phyloP scores from a whole-genome alignment of 2,888 invertebrate genomes.

The Volucella inflata region DNA sequence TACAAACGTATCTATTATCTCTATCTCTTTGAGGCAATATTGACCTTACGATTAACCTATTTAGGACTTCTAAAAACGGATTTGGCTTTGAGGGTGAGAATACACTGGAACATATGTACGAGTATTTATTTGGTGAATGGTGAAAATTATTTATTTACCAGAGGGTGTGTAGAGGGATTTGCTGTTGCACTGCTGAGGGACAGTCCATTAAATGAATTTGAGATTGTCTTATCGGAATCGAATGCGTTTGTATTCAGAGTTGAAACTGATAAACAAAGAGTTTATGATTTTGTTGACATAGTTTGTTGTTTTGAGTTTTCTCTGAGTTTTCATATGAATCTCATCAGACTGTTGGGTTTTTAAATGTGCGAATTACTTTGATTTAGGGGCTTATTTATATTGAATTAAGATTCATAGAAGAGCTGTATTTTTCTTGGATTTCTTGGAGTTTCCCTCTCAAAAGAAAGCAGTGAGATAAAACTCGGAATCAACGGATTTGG shows the following conservation, averaged over 20 bases:
- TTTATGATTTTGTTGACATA: slow-evolving; percentile 11
- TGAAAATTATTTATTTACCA: too few relatives aligned
- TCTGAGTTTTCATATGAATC: not conserved
- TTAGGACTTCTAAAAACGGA: slow-evolving; percentile 50
- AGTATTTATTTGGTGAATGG: not conserved
- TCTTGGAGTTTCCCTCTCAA: too few relatives aligned
- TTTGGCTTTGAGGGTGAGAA: slow-evolving; percentile 24
- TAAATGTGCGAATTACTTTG: not conserved
- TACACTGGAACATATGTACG: not conserved
- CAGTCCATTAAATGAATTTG: slow-evolving; percentile 1
- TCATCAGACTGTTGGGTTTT: slow-evolving; percentile 13
- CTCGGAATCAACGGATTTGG: too few relatives aligned
- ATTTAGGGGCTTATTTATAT: not conserved
- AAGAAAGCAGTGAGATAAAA: too few relatives aligned
- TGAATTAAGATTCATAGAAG: not conserved
- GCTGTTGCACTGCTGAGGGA: not conserved
- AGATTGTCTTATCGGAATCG: slow-evolving; percentile 31
- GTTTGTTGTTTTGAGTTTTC: slow-evolving; percentile 15
- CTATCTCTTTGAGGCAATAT: slow-evolving; percentile 41
- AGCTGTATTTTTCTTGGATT: too few relatives aligned
- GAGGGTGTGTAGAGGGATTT: not conserved
- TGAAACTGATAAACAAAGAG: slow-evolving; percentile 23
- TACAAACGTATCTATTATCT: slow-evolving; percentile 25
- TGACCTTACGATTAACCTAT: slow-evolving; percentile 56
- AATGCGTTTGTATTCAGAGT: not conserved